A percentile compares a stretch with the other conserved stretches of the same genome.
Evolutionary conservation across 2,888 invertebrate genomes (phyloP).

Genomic region (Isotomurus palustris): DNA sequence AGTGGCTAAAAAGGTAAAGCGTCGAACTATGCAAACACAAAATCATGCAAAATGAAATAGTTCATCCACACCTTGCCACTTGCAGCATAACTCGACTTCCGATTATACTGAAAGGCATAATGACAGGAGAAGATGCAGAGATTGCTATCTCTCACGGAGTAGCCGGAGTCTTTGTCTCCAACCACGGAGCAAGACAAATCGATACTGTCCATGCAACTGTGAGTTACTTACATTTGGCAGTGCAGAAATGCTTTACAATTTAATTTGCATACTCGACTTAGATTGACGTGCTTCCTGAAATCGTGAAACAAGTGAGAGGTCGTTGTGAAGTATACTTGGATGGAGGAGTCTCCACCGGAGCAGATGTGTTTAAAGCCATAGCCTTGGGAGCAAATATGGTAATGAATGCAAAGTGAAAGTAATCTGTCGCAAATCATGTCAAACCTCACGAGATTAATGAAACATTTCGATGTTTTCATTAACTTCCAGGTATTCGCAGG

Average conservation of each 20-base stretch:
- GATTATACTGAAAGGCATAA: slow-evolving; percentile 77
- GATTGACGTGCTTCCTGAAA: slow-evolving; percentile 56
- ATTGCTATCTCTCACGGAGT: slow-evolving; percentile 69
- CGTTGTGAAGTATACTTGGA: slow-evolving; percentile 77
- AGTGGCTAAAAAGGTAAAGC: slow-evolving; percentile 69
- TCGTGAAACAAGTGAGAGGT: slow-evolving; percentile 65
- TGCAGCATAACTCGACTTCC: slow-evolving; percentile 66
- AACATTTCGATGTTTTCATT: not conserved
- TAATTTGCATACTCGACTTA: not conserved
- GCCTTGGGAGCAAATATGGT: slow-evolving; percentile 87
- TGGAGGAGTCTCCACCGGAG: slow-evolving; percentile 77
- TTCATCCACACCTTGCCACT: not conserved
- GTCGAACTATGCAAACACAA: not conserved
- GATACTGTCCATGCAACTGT: slow-evolving; percentile 80
- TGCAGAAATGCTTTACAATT: not conserved
- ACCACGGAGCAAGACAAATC: slow-evolving; percentile 87
- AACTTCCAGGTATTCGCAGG: slow-evolving; percentile 81
- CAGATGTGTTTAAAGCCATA: slow-evolving; percentile 83
- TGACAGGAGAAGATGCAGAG: slow-evolving; percentile 79
- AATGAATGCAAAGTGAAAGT: too few species aligned
- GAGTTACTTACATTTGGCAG: slow-evolving; percentile 45
- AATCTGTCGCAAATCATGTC: not conserved
- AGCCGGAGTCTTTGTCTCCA: slow-evolving; percentile 79
- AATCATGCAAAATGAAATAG: not conserved
- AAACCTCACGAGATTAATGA: not conserved